Percentiles rank a stretch among this genome's conserved stretches.
Conservation (phyloP, 2,113 vertebrate genomes). For the Nicator chloris region DNA sequence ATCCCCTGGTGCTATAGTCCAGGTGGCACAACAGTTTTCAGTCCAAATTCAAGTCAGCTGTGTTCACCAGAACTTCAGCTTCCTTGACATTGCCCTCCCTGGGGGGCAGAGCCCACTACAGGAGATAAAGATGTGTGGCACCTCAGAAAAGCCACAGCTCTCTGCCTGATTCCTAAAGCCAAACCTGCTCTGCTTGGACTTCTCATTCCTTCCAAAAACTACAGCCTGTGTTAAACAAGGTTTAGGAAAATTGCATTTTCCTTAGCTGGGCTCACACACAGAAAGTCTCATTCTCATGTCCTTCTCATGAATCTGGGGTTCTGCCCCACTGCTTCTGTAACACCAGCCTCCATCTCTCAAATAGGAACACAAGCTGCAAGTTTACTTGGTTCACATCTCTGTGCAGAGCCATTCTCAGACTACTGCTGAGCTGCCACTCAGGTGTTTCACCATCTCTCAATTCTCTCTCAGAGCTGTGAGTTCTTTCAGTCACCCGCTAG, state of each 20-base stretch:
- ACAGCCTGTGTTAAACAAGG: not conserved
- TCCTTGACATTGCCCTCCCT: not conserved
- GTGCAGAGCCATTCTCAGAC: not conserved
- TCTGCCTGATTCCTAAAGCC: not conserved
- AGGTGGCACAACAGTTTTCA: not conserved
- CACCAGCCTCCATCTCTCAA: no score
- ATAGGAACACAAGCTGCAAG: no score
- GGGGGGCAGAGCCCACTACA: not conserved
- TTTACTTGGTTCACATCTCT: no score
- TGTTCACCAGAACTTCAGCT: not conserved
- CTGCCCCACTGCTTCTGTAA: not conserved
- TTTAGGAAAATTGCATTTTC: not conserved
- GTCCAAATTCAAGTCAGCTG: not conserved
- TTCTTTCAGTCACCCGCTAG: not conserved
- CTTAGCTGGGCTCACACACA: not conserved
- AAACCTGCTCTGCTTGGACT: not conserved
- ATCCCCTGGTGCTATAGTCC: not conserved
- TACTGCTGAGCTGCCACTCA: not conserved
- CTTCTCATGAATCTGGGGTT: not conserved
- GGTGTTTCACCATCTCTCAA: not conserved
- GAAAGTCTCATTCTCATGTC: not conserved
- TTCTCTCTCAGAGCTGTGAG: not conserved
- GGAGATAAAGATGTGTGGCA: rapidly evolving
- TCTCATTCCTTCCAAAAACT: not conserved
- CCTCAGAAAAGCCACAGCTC: not conserved